These are phyloP conservation scores for Atlantisia rogersi DNA, from an alignment of 2,113 vertebrate genomes.

Conservation along the genomic window DNA sequence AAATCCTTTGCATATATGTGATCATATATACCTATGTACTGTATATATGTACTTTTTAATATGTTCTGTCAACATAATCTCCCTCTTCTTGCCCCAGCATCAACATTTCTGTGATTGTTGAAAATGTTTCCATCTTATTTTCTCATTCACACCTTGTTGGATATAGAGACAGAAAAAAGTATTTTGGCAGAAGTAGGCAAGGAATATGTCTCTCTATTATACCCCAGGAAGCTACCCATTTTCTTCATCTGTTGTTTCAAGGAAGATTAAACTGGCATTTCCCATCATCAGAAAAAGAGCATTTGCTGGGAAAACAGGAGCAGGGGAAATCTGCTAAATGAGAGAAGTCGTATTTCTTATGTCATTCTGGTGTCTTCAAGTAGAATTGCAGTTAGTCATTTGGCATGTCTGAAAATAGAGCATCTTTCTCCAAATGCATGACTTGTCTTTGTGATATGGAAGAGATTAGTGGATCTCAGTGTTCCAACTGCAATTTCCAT, in stretches of 20 bases:
- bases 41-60: not conserved
- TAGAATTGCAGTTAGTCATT: not conserved
- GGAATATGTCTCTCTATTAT: not conserved
- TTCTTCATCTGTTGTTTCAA: not conserved
- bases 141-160: not conserved
- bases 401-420: slow-evolving; percentile 3
- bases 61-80: not conserved
- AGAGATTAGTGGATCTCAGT: not conserved
- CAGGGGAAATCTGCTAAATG: not conserved
- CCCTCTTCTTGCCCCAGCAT: not conserved
- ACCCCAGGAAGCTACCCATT: not conserved
- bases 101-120: not conserved
- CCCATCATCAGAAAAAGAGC: not conserved
- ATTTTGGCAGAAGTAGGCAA: not conserved
- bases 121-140: not conserved
- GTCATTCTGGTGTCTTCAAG: not conserved
- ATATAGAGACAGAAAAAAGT: not conserved
- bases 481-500: not conserved
- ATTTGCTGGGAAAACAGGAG: not conserved
- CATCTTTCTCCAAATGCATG: not conserved
- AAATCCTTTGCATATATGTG: not conserved
- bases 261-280: not conserved
- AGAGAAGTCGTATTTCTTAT: not conserved
- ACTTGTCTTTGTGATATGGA: not conserved
- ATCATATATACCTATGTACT: not conserved